Evolutionary conservation across 53 echinoderm and acorn worm species (phyloP).

Genomic region (Hippasteria phrygiana): DNA sequence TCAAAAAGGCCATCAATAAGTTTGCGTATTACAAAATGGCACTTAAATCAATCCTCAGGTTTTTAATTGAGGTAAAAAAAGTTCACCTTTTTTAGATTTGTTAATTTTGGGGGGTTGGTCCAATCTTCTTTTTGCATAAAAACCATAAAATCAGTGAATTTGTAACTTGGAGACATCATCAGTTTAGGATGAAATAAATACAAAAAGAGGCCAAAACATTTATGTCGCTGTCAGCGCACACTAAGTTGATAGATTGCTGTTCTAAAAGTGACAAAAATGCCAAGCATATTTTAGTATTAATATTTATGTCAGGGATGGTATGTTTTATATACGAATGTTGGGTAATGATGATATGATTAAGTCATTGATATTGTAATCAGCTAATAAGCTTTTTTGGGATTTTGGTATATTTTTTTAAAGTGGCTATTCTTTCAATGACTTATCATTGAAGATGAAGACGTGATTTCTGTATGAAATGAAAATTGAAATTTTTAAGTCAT

Average conservation of each 20-base stretch:
- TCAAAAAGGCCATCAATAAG: neutral
- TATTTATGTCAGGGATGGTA: conserved; percentile 49
- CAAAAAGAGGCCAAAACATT: conserved; percentile 9
- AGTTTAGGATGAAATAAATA: neutral
- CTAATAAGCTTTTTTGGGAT: neutral
- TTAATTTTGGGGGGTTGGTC: too few species aligned
- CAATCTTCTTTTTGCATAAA: neutral
- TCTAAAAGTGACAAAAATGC: neutral
- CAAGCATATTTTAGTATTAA: conserved; percentile 45
- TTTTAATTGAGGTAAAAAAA: too few species aligned
- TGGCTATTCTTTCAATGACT: conserved; percentile 20
- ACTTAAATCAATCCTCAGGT: too few species aligned
- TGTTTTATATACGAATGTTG: conserved; percentile 44
- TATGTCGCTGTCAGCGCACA: neutral
- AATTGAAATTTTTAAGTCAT: conserved; percentile 1
- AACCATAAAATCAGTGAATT: neutral
- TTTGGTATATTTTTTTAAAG: conserved; percentile 20
- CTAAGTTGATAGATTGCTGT: neutral
- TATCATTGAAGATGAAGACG: neutral
- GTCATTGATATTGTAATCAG: conserved; percentile 17
- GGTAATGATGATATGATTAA: conserved; percentile 4
- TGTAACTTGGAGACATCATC: neutral
- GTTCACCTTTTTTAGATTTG: too few species aligned
- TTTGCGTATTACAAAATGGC: neutral
- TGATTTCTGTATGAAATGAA: conserved; percentile 1